A percentile compares a stretch with the other conserved stretches of the same genome.
Conservation (phyloP, 92 coral and sea anemone genomes). For the Epizoanthus stellaris region DNA sequence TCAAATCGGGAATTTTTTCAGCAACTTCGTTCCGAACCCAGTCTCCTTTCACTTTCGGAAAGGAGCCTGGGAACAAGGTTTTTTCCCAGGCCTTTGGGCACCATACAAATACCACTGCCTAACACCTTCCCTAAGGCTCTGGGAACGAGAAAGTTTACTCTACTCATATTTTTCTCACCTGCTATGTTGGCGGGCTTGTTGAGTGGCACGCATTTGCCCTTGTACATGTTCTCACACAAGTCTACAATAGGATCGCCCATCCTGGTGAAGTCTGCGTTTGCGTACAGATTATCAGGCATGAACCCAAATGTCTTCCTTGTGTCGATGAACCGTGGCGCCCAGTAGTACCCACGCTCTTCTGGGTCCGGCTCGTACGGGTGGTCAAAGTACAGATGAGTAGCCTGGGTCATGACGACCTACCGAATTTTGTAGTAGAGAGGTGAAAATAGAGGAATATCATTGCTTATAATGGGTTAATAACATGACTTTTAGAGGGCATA, state of each 20-base stretch:
- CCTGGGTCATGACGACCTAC: conserved; percentile 94
- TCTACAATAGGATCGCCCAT: conserved; percentile 85
- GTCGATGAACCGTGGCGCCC: conserved; percentile 97
- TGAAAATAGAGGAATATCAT: background rate
- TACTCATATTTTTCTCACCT: conserved; percentile 48
- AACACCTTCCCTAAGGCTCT: background rate
- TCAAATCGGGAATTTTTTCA: too few species aligned
- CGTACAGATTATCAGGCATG: conserved; percentile 92
- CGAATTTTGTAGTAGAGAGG: background rate
- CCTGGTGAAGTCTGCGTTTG: conserved; percentile 84
- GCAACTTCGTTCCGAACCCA: too few species aligned
- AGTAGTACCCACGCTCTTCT: conserved; percentile 99
- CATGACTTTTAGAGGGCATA: too few species aligned
- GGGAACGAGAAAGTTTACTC: background rate
- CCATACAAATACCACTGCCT: too few species aligned
- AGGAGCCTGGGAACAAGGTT: too few species aligned
- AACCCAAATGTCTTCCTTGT: conserved; percentile 95
- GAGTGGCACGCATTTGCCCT: conserved; percentile 85
- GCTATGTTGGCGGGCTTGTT: conserved; percentile 80
- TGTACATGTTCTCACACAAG: conserved; percentile 86
- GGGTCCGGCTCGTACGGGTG: conserved; percentile 99
- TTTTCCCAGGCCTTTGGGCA: too few species aligned
- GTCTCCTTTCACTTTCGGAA: too few species aligned
- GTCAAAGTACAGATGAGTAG: conserved; percentile 95
- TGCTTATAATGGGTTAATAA: background rate